Base-by-base conservation (phyloP, 1,140 invertebrate species). In the Pseudomyrmex flavicornis region DNA sequence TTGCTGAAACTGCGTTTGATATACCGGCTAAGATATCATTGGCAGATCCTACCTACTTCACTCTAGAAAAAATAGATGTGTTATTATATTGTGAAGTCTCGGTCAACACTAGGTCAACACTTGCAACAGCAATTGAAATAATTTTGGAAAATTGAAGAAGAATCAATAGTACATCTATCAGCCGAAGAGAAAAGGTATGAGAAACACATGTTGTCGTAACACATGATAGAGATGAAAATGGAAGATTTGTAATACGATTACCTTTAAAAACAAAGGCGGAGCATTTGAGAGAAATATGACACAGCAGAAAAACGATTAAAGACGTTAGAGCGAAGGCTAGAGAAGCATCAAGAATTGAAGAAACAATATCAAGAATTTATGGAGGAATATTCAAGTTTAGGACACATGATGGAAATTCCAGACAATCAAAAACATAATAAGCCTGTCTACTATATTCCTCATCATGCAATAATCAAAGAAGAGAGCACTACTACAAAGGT, bases 381-480 rank as follows among this genome's bases (percentile, higher is more conserved):
- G 10, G 10, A 3, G 1, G 52, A 83, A 46, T 85, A 76, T 26
- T 2, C 17, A 0, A 3, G 44, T 0, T 20, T 82, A 9, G 13
- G 20, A 0, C 66, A 85, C 2, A 76, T 85, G 72, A 7, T 2
- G 0, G 10, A 22, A 1, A 9, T 58, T 0, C 35, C 15, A 1
- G 1, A 15, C 2, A 3, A 20, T 1, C 7, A 44, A 13, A 1
- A 2, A 0, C 2, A 3, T 0, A 0, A 1, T 0, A 9, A 69
- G 1, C 13, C 1, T 10, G 26, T 3, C 0, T 83, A 61, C 7
- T 80, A 72, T 9, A 22, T 68, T 17, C 54, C 65, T 2, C 65
- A 76, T 56, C 54, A 86, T 10, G 83, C 54, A 0, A 12, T 85
- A 1, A 13, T 22, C 0, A 85, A 82, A 0, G 7, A 62, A 15